These are phyloP conservation scores for Diaprepes abbreviatus DNA, from an alignment of 2,888 invertebrate genomes.

Conservation along the genomic window DNA sequence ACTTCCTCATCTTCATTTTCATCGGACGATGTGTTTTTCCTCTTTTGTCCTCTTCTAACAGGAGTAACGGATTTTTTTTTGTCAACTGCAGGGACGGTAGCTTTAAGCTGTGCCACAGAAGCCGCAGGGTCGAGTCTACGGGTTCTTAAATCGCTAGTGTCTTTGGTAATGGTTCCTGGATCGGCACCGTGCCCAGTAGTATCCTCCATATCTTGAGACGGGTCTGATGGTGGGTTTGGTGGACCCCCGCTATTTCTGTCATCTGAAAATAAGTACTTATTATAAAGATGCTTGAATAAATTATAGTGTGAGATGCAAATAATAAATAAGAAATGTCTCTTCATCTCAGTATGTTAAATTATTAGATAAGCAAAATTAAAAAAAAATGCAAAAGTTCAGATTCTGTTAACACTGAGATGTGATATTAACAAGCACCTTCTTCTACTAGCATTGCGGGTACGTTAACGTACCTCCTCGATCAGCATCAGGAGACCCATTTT, in stretches of 20 bases:
- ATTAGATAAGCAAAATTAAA: too few species aligned
- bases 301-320: too few species aligned
- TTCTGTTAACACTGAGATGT: conserved; percentile 58
- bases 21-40: conserved; percentile 73
- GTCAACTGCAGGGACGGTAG: conserved; percentile 58
- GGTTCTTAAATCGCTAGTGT: conserved; percentile 70
- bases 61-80: conserved; percentile 60
- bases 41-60: conserved; percentile 72
- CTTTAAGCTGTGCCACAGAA: conserved; percentile 69
- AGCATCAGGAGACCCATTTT: conserved; percentile 89
- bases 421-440: conserved; percentile 56
- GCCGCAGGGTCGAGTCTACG: conserved; percentile 69
- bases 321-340: too few species aligned
- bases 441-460: conserved; percentile 65
- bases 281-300: too few species aligned
- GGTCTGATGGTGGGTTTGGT: conserved; percentile 67
- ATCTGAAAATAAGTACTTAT: conserved; percentile 65
- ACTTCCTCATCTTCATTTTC: conserved; percentile 71
- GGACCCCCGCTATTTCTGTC: conserved; percentile 72
- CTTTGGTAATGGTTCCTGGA: conserved; percentile 62
- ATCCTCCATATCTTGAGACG: conserved; percentile 64
- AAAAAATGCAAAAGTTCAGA: neutral
- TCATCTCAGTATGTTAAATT: too few species aligned
- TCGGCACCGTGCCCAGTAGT: conserved; percentile 55
- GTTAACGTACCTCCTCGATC: conserved; percentile 77